Conservation (phyloP, 2,888 invertebrate species). For the Melolontha melolontha region DNA sequence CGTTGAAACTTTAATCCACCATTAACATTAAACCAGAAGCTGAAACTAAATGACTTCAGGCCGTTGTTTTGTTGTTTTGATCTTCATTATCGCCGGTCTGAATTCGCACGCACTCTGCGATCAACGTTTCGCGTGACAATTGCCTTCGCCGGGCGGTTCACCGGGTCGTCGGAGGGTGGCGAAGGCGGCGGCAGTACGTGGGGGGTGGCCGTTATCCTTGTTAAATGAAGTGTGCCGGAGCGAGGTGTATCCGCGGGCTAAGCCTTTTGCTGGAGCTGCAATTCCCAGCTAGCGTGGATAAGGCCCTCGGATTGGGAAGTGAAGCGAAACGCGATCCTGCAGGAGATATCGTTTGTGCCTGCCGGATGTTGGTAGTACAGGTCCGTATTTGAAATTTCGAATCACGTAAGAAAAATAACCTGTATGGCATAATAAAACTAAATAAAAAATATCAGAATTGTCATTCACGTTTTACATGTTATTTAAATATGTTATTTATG, state of each 20-base stretch:
- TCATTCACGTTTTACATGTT: no score
- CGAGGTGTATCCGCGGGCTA: slow-evolving; percentile 64
- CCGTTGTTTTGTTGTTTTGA: slow-evolving; percentile 59
- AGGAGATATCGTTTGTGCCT: slow-evolving; percentile 63
- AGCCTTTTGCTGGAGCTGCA: slow-evolving; percentile 64
- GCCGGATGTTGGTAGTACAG: slow-evolving; percentile 56
- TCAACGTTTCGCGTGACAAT: slow-evolving; percentile 59
- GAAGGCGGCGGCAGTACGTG: slow-evolving; percentile 65
- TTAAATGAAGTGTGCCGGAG: slow-evolving; percentile 65
- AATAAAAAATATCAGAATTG: no score
- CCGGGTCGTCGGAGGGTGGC: slow-evolving; percentile 40
- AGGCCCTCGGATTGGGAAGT: slow-evolving; percentile 63
- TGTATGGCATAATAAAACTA: no score
- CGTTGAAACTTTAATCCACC: slow-evolving; percentile 47
- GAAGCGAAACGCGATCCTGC: slow-evolving; percentile 64
- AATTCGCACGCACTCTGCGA: slow-evolving; percentile 64
- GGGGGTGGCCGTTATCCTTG: slow-evolving; percentile 68
- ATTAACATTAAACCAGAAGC: slow-evolving; percentile 56
- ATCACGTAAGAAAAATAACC: background rate
- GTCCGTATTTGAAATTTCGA: slow-evolving; percentile 45
- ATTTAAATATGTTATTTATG: no score
- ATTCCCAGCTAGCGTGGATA: slow-evolving; percentile 63
- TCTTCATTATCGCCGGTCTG: slow-evolving; percentile 61
- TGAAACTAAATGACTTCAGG: slow-evolving; percentile 56
- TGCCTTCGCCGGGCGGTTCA: slow-evolving; percentile 47